Conservation (phyloP, 2,797 vertebrate species). For the Pseudochirops cupreus region DNA sequence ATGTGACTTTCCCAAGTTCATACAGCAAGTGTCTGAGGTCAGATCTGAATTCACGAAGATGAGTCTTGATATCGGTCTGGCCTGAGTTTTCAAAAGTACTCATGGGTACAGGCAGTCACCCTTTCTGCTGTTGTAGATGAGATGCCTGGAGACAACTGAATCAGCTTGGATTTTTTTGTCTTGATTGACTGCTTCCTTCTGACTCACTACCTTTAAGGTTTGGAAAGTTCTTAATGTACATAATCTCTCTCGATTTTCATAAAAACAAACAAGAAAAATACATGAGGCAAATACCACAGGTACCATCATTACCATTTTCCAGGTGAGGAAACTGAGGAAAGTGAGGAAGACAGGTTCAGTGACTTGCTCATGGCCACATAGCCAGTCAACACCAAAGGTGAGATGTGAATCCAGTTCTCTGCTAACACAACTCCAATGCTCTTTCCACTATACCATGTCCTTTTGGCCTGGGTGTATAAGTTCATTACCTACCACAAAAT, state of each 20-base stretch:
- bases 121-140: not conserved
- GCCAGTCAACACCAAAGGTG: not conserved
- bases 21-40: not conserved
- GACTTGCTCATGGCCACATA: not conserved
- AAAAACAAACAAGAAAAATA: not conserved
- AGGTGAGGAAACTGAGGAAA: not conserved
- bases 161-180: not conserved
- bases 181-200: not conserved
- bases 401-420: not conserved
- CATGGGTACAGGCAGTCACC: not conserved
- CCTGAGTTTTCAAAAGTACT: not conserved
- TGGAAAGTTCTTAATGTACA: not conserved
- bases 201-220: not conserved
- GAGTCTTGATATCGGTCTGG: not conserved
- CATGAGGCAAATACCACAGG: not conserved
- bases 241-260: not conserved
- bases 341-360: not conserved
- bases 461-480: not conserved
- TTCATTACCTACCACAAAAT: not conserved
- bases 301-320: not conserved
- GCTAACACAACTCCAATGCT: not conserved
- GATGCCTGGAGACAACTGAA: not conserved
- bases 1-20: not conserved
- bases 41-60: not conserved
- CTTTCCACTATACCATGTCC: not conserved